phyloP scores from a whole-genome alignment of 1,140 invertebrate genomes.

The Zaprionus lachaisei region DNA sequence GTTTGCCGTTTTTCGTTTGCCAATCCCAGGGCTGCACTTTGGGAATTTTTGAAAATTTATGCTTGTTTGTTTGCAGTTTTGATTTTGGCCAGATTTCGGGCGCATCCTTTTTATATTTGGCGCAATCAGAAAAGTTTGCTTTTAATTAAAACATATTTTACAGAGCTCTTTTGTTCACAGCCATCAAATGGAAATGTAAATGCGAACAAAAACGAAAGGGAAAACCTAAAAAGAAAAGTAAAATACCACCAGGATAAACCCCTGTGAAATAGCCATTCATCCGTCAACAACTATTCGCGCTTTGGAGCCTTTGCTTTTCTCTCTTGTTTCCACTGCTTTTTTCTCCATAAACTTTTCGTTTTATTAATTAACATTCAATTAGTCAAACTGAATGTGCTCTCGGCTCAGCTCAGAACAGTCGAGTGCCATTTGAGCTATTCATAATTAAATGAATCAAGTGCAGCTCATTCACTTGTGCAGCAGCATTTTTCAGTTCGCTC shows the following conservation, averaged over 20 bases:
- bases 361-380: slow-evolving; percentile 79
- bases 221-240: slow-evolving; percentile 10
- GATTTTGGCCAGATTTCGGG: slow-evolving; percentile 49
- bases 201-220: neutral
- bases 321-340: slow-evolving; percentile 4
- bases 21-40: slow-evolving; percentile 49
- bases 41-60: slow-evolving; percentile 64
- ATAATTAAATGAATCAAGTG: slow-evolving; percentile 42
- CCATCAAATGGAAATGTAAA: slow-evolving; percentile 65
- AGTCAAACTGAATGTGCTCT: slow-evolving; percentile 49
- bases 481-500: neutral
- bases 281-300: slow-evolving; percentile 49
- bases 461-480: slow-evolving; percentile 14
- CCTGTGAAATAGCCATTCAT: slow-evolving; percentile 63
- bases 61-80: slow-evolving; percentile 64
- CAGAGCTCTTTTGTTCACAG: slow-evolving; percentile 54
- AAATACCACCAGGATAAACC: slow-evolving; percentile 29
- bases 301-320: slow-evolving; percentile 19
- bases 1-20: slow-evolving; percentile 40
- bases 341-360: slow-evolving; percentile 20
- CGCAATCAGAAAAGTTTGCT: slow-evolving; percentile 64
- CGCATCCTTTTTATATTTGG: slow-evolving; percentile 47
- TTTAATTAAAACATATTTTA: slow-evolving; percentile 81
- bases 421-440: slow-evolving; percentile 60
- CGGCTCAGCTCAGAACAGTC: slow-evolving; percentile 14